Evolutionary conservation across 2,113 vertebrate genomes (phyloP).

Genomic region (Heteronetta atricapilla): DNA sequence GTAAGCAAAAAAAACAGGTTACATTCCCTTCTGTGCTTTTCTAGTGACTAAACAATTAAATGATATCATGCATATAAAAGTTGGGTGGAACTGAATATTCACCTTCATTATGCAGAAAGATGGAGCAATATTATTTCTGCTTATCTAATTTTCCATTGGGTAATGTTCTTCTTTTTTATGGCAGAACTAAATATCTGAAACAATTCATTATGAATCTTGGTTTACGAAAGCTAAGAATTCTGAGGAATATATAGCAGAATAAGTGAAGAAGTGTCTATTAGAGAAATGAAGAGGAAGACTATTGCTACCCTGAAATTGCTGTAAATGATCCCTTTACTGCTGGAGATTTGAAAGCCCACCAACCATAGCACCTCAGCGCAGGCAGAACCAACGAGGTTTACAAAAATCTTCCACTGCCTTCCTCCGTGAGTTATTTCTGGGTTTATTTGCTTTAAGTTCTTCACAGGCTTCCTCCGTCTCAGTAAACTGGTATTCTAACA

Average conservation of each 20-base stretch:
- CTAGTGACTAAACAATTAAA: slow-evolving; percentile 31
- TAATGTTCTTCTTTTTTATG: slow-evolving; percentile 11
- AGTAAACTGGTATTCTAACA: background rate
- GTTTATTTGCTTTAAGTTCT: background rate
- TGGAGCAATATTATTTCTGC: slow-evolving; percentile 18
- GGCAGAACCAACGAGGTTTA: background rate
- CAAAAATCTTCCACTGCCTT: background rate
- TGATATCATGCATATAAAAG: background rate
- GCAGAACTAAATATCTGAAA: slow-evolving; percentile 30
- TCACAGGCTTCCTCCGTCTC: background rate
- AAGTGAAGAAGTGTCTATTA: background rate
- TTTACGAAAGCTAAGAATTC: slow-evolving; percentile 32
- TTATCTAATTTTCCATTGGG: slow-evolving; percentile 6
- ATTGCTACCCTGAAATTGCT: slow-evolving; percentile 5
- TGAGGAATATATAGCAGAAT: slow-evolving; percentile 9
- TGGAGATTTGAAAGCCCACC: background rate
- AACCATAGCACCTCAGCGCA: background rate
- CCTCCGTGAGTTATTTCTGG: background rate
- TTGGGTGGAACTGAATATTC: slow-evolving; percentile 8
- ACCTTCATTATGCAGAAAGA: slow-evolving; percentile 37
- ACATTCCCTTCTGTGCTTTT: background rate
- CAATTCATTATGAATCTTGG: background rate
- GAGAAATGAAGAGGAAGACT: background rate
- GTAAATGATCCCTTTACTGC: background rate
- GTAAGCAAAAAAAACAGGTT: background rate